Evolutionary conservation across 1,140 invertebrate genomes (phyloP), one percentile per base, ranked within the genome.

Genomic region (Akabosia matsudoensis): DNA sequence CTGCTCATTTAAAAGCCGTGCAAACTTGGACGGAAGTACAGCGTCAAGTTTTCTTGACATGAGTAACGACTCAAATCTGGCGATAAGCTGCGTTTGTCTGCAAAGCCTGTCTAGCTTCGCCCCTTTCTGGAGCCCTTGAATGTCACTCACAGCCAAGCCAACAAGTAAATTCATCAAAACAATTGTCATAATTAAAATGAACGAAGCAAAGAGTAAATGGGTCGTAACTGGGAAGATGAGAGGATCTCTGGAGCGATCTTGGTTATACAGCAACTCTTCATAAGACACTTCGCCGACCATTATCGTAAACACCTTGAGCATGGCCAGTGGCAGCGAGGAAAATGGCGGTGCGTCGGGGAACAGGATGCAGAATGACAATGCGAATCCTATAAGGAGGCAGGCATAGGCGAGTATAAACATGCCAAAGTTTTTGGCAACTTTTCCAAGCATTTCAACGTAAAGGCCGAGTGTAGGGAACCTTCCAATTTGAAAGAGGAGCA

Each of bases 221-320:
- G 92, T 87, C 0, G 73, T 75, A 10, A 81, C 74, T 4, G 78
- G 78, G 70, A 77, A 79, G 1, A 61, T 28, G 3, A 77, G 10
- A 61, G 73, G 51, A 7, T 74, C 45, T 13, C 74, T 1, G 22
- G 71, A 16, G 7, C 0, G 0, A 30, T 76, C 54, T 14, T 52
- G 52, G 13, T 26, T 22, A 81, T 91, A 93, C 82, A 94, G 94
- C 70, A 93, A 90, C 76, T 93, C 91, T 82, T 94, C 92, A 80
- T 92, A 94, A 83, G 94, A 92, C 33, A 95, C 84, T 82, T 95
- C 92, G 0, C 93, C 93, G 0, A 92, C 92, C 92, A 95, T 93
- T 93, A 95, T 94, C 56, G 94, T 91, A 1, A 94, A 88, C 0
- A 92, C 92, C 85, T 94, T 94, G 0, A 94, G 83, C 0, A 93